Base-by-base conservation (phyloP, 1,140 invertebrate species). In the Drosophila guanche region DNA sequence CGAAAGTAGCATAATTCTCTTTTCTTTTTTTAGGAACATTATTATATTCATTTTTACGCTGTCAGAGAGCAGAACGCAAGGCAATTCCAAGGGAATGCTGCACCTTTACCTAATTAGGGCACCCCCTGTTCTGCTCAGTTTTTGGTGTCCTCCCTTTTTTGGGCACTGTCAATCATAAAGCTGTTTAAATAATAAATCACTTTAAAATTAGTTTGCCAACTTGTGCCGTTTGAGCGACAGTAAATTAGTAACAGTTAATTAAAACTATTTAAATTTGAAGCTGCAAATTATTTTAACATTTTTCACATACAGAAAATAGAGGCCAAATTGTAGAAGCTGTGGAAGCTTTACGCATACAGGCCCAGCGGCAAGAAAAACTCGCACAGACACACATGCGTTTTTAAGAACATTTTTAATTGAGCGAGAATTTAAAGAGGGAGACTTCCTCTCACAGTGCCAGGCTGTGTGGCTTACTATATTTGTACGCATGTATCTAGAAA, bases 261-360 rank as follows among this genome's bases (percentile, higher is more conserved):
- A 88, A 88, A 88, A 88, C 84, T 88, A 88, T 88, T 88, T 83
- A 88, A 88, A 88, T 89, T 88, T 88, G 79, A 88, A 88, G 88
- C 83, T 88, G 83, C 78, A 88, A 88, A 88, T 88, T 88, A 83
- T 88, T 88, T 79, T 73, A 83, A 83, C 76, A 70, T 88, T 88
- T 78, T 70, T 62, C 65, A 53, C 59, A 74, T 47, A 20, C 48
- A 20, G 20, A 46, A 71, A 54, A 25, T 25, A 8, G 29, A 29
- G 51, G 16, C 25, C 42, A 10, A 41, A 40, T 33, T 33, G 7
- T 33, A 50, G 40, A 72, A 60, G 71, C n/a, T n/a, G n/a, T 71
- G 72, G 65, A 47, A 71, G 52, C 59, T 41, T 66, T 61, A 79
- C 61, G 66, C 41, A 61, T 43, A 56, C 73, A 53, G 33, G 58